phyloP scores from a whole-genome alignment of 2,888 invertebrate species.

The Zygogramma bicolorata region DNA sequence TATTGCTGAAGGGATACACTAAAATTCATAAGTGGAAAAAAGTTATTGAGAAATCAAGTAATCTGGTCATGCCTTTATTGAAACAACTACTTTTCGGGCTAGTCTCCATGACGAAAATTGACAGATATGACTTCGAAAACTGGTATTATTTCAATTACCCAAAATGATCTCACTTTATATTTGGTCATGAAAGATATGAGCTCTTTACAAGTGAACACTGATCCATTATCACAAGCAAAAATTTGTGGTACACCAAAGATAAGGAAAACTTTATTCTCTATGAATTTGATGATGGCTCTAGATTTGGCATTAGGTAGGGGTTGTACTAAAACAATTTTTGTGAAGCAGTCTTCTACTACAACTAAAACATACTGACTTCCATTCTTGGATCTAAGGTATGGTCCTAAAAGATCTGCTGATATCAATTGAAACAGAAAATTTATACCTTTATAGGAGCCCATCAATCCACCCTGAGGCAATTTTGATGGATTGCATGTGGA shows the following conservation, averaged over 20 bases:
- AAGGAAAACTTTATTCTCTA: constrained; percentile 26
- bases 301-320: not conserved
- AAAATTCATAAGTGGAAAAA: no score
- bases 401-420: constrained; percentile 40
- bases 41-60: no score
- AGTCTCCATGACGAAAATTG: no score
- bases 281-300: not conserved
- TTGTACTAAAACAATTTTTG: constrained; percentile 3
- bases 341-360: constrained; percentile 32
- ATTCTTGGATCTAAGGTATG: constrained; percentile 37
- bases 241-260: constrained; percentile 37
- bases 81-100: no score
- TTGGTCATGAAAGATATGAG: constrained; percentile 36
- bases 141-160: no score
- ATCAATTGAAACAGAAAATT: constrained; percentile 34
- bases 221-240: constrained; percentile 32
- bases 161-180: no score
- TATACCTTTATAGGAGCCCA: constrained; percentile 29
- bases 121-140: no score
- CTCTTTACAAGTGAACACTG: constrained; percentile 25
- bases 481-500: constrained; percentile 35
- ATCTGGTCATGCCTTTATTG: no score
- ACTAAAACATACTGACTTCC: constrained; percentile 35
- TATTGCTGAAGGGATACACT: no score
- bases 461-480: constrained; percentile 34